Base-by-base conservation (phyloP, 2,888 invertebrate genomes). In the Hydrotaea cyrtoneurina region DNA sequence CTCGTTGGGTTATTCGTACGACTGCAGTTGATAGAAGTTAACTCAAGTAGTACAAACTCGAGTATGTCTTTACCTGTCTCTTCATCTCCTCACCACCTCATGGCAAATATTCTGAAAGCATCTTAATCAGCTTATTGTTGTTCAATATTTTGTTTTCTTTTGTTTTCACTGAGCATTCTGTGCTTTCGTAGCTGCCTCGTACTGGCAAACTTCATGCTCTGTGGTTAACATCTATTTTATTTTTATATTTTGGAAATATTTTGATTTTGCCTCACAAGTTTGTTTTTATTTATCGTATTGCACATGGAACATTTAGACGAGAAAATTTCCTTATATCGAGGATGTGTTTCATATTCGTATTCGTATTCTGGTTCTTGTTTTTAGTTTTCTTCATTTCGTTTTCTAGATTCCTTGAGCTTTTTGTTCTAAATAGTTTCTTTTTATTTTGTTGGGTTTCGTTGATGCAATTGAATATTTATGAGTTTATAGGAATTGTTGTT, bases 101-200 rank as follows among this genome's bases (percentile, higher is more conserved):
- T 3, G 0, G 59, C 0, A 23, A 23, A 23, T 13, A 19, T 50
- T 39, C 17, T 64, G 53, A 79, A 43, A 79, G 55, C n/a, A 46
- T 64, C 64, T 66, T 79, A 74, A 79, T 79, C 79, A 66, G 80
- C 75, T 80, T 80, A 80, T 71, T 76, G 80, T 76, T 59, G 19
- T 19, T 62, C 76, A 50, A 39, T 55, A 43, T 31, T 79, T 79
- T 74, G 55, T 66, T 53, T 53, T 66, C 62, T 15, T 57, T 46
- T 19, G 21, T 39, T 39, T 39, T 31, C 31, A 19, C 50, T 69
- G 5, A 2, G 15, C 23, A 46, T 36, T 43, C 11, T 69, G 46
- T 23, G 21, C 21, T 21, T 17, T 17, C 19, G 19, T 53, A 5
- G n/a, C 31, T 55, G 55, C 11, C 21, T 21, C 21, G 10, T 55